Conservation (phyloP, 2,888 invertebrate genomes). For the Trileptium ribeirensis region DNA sequence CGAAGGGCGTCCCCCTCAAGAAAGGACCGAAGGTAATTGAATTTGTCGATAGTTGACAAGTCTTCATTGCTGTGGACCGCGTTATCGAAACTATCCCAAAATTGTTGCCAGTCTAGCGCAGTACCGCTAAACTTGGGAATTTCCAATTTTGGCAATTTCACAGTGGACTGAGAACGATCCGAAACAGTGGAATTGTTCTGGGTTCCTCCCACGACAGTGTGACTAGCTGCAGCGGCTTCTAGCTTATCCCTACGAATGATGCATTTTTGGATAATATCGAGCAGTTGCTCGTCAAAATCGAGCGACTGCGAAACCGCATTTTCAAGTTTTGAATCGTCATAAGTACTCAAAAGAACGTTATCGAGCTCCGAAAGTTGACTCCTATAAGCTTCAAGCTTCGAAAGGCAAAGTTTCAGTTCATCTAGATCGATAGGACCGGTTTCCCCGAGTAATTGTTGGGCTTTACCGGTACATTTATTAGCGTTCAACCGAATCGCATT, state of each 20-base stretch:
- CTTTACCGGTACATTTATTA: not conserved
- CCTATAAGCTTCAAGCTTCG: not conserved
- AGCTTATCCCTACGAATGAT: not conserved
- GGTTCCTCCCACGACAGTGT: not conserved
- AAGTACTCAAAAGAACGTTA: not conserved
- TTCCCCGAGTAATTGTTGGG: not conserved
- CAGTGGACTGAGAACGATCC: not conserved
- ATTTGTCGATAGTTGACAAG: not conserved
- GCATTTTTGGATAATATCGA: not conserved
- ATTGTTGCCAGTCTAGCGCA: not conserved
- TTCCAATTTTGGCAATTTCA: not conserved
- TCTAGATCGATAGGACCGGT: not conserved
- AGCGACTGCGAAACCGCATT: not conserved
- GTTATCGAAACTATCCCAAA: not conserved
- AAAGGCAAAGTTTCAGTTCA: not conserved
- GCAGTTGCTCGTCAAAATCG: not conserved
- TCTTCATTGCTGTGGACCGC: not conserved
- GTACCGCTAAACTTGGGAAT: not conserved
- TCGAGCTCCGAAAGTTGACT: not conserved
- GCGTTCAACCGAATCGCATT: not conserved
- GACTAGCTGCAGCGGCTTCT: not conserved
- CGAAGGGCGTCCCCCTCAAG: conserved; percentile 2
- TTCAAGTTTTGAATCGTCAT: not conserved
- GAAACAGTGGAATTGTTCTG: not conserved
- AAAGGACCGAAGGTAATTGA: not conserved